A percentile compares a stretch with the other conserved stretches of the same genome.
phyloP scores from a whole-genome alignment of 1,140 invertebrate species.

The Paralvinella palmiformis region DNA sequence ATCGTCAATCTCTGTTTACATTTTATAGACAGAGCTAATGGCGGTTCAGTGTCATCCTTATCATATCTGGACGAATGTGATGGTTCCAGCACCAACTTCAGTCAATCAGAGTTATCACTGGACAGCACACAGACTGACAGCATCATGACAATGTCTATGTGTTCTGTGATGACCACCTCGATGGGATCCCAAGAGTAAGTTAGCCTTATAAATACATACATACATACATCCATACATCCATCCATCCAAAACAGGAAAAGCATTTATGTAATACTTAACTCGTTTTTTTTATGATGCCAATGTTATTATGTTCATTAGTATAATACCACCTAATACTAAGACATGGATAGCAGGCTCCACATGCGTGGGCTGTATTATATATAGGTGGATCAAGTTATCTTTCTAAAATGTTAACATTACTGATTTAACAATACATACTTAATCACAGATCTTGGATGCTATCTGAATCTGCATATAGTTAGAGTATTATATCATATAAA shows the following conservation, averaged over 20 bases:
- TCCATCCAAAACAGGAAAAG: not conserved
- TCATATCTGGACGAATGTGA: not conserved
- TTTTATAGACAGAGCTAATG: not conserved
- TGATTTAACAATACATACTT: too few species aligned
- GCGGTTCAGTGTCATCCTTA: not conserved
- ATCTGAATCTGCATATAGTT: too few species aligned
- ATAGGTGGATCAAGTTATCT: too few species aligned
- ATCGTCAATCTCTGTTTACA: not conserved
- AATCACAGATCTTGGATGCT: too few species aligned
- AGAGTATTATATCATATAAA: too few species aligned
- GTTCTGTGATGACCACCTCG: not conserved
- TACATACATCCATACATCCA: not conserved
- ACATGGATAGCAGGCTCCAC: too few species aligned
- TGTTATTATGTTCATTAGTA: too few species aligned
- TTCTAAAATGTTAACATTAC: too few species aligned
- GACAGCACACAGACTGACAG: not conserved
- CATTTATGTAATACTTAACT: not conserved
- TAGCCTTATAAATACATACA: not conserved
- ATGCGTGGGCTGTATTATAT: too few species aligned
- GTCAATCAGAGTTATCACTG: constrained; percentile 28
- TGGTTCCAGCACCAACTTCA: constrained; percentile 17
- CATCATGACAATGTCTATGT: too few species aligned
- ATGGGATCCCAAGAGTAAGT: constrained; percentile 8
- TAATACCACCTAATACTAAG: too few species aligned
- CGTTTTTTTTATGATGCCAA: too few species aligned